Conservation (phyloP, 2,113 vertebrate genomes). For the Urocitellus parryii region DNA sequence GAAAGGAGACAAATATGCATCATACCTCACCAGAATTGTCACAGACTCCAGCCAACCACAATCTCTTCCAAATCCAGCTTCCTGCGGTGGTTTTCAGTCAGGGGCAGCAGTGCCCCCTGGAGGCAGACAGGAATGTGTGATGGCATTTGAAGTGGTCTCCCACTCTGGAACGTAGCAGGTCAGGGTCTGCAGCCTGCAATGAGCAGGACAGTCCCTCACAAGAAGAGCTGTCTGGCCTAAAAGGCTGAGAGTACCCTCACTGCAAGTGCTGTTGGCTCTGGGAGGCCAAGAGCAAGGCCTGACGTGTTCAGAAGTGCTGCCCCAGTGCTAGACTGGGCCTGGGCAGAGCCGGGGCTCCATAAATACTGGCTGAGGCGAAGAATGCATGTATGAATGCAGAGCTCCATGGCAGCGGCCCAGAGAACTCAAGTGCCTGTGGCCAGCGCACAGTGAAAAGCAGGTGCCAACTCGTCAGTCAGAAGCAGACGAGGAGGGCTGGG, state of each 20-base stretch:
- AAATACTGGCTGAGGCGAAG: neutral
- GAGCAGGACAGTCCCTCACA: neutral
- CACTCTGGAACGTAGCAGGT: neutral
- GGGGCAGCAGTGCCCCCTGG: constrained; percentile 56
- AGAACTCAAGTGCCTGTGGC: neutral
- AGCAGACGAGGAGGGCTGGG: neutral
- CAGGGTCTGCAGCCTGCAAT: no score
- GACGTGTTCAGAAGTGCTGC: neutral
- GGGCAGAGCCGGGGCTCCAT: neutral
- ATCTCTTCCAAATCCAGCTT: neutral
- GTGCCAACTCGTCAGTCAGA: neutral
- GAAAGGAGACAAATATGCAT: neutral
- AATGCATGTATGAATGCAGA: rapidly evolving
- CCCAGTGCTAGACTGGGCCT: neutral
- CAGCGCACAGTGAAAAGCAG: neutral
- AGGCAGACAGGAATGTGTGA: neutral
- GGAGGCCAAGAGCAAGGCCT: neutral
- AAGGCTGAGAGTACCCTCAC: neutral
- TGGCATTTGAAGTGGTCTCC: neutral
- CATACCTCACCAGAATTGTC: neutral
- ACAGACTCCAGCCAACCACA: neutral
- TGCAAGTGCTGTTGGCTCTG: neutral
- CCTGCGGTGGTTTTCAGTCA: neutral
- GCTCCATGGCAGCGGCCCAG: neutral
- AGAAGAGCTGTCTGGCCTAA: neutral